Evolutionary conservation across 2,888 invertebrate genomes (phyloP).

Genomic region (Acleris cristana): DNA sequence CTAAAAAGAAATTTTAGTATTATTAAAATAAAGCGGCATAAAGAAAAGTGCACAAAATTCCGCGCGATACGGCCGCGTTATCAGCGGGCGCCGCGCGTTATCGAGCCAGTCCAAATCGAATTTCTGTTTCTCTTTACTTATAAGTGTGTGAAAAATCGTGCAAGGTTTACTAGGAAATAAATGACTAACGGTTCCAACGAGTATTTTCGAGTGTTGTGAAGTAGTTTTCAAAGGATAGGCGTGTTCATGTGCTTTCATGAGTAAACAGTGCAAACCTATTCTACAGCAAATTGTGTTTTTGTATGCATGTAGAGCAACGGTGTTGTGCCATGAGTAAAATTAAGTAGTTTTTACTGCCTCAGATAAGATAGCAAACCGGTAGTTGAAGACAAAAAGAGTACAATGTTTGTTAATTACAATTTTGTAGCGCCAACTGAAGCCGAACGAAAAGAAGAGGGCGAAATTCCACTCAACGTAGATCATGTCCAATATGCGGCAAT

Average conservation of each 20-base stretch:
- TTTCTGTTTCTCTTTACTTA: constrained; percentile 34
- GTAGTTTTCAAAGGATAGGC: too few relatives aligned
- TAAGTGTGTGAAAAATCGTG: constrained; percentile 23
- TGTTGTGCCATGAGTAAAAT: constrained; percentile 23
- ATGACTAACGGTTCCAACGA: constrained; percentile 16
- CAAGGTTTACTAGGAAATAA: constrained; percentile 23
- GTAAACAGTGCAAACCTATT: constrained; percentile 2
- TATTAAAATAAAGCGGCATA: constrained; percentile 16
- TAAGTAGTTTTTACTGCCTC: constrained; percentile 26
- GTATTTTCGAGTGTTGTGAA: background rate
- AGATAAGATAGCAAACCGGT: constrained; percentile 34
- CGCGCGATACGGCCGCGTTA: constrained; percentile 25
- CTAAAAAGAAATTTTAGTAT: background rate
- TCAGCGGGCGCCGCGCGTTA: constrained; percentile 30
- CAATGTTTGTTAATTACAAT: constrained; percentile 1
- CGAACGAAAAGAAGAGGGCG: background rate
- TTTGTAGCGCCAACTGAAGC: background rate
- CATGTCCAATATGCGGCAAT: constrained; percentile 18
- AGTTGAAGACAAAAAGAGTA: constrained; percentile 9
- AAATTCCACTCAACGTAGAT: constrained; percentile 13
- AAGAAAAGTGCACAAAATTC: constrained; percentile 36
- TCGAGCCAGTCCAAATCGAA: constrained; percentile 33
- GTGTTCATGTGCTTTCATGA: background rate
- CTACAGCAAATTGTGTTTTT: constrained; percentile 7
- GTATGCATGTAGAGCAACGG: constrained; percentile 5